Percentiles rank a stretch among this genome's conserved stretches.
These are phyloP conservation scores for Branchellion lobata DNA, from an alignment of 2,888 invertebrate genomes.

Conservation along the genomic window DNA sequence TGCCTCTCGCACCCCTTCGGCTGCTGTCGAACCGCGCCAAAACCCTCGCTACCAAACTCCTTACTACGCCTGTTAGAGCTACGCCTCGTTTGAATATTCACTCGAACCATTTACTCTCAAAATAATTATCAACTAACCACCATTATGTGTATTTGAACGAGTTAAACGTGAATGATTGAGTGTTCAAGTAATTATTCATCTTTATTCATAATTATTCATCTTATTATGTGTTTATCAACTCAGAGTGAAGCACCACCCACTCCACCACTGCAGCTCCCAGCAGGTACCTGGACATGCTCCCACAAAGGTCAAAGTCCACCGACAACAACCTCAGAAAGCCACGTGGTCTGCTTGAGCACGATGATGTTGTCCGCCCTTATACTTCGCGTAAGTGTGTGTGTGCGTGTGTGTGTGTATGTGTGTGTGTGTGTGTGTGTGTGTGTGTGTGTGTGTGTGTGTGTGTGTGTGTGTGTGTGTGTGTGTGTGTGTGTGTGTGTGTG, in stretches of 20 bases:
- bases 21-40: constrained; percentile 60
- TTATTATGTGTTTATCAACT: no score
- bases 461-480: not conserved
- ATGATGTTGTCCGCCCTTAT: constrained; percentile 32
- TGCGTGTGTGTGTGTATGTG: not conserved
- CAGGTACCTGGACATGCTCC: constrained; percentile 39
- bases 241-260: no score
- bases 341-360: not conserved
- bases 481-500: not conserved
- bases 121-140: no score
- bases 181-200: no score
- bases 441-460: not conserved
- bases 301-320: constrained; percentile 36
- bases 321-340: constrained; percentile 29
- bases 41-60: constrained; percentile 87
- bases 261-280: constrained; percentile 40
- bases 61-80: constrained; percentile 82
- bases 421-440: not conserved
- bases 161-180: no score
- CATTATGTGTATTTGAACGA: no score
- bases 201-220: no score
- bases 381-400: constrained; percentile 26
- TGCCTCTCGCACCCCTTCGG: constrained; percentile 90
- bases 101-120: no score
- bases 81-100: not conserved